phyloP scores from a whole-genome alignment of 2,113 vertebrate species.

The Excalfactoria chinensis region DNA sequence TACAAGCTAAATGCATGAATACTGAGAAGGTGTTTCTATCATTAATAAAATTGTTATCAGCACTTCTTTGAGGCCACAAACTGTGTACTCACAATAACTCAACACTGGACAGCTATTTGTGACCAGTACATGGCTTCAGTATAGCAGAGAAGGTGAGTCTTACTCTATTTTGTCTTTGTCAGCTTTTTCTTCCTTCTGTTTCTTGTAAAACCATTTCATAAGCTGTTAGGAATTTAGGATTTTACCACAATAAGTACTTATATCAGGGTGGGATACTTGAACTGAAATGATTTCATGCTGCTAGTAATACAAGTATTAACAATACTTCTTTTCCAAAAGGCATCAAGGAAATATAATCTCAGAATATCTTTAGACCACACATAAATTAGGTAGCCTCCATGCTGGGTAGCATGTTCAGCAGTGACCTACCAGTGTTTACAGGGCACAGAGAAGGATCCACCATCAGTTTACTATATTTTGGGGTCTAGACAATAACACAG shows the following conservation, averaged over 20 bases:
- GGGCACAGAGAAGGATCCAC: background rate
- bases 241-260: background rate
- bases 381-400: background rate
- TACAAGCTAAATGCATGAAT: background rate
- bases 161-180: background rate
- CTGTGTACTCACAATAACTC: background rate
- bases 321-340: background rate
- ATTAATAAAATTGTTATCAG: background rate
- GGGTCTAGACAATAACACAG: background rate
- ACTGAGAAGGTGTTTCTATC: background rate
- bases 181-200: background rate
- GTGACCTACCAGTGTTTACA: rapidly evolving
- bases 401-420: background rate
- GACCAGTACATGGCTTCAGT: background rate
- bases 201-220: background rate
- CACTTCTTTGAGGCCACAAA: background rate
- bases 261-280: background rate
- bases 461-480: background rate
- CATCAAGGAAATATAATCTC: background rate
- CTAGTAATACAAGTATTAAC: background rate
- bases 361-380: background rate
- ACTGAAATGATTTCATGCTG: background rate
- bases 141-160: background rate
- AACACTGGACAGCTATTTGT: background rate
- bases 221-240: background rate